phyloP scores from a whole-genome alignment of 2,797 vertebrate genomes.

The Eulemur albifrons region DNA sequence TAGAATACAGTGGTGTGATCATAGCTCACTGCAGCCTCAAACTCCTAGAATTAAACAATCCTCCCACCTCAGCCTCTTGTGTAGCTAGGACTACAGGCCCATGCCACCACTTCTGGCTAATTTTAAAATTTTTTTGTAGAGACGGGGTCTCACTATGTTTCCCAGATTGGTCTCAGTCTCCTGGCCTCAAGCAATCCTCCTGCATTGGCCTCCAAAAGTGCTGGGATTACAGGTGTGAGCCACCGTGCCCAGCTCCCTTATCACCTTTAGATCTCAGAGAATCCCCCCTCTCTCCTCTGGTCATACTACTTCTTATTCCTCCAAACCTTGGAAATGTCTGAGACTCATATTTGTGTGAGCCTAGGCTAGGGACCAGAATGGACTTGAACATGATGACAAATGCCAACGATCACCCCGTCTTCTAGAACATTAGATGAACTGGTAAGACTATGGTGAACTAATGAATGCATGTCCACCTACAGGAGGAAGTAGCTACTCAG shows the following conservation, averaged over 20 bases:
- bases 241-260: accelerated
- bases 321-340: background rate
- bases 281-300: background rate
- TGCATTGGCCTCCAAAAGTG: background rate
- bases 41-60: background rate
- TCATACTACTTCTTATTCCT: background rate
- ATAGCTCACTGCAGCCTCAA: background rate
- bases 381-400: background rate
- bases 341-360: background rate
- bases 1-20: background rate
- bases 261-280: background rate
- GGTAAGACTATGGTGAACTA: background rate
- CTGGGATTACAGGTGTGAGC: background rate
- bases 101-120: background rate
- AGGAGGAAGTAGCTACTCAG: background rate
- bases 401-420: background rate
- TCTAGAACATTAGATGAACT: background rate
- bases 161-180: background rate
- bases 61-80: background rate
- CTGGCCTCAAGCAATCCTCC: background rate
- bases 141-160: background rate
- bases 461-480: too few species aligned
- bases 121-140: background rate
- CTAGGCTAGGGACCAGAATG: background rate
- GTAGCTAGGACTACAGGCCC: background rate